A percentile compares a stretch with the other conserved stretches of the same genome.
Evolutionary conservation across 1,140 invertebrate genomes (phyloP).

Genomic region (Drosophila lacteicornis): DNA sequence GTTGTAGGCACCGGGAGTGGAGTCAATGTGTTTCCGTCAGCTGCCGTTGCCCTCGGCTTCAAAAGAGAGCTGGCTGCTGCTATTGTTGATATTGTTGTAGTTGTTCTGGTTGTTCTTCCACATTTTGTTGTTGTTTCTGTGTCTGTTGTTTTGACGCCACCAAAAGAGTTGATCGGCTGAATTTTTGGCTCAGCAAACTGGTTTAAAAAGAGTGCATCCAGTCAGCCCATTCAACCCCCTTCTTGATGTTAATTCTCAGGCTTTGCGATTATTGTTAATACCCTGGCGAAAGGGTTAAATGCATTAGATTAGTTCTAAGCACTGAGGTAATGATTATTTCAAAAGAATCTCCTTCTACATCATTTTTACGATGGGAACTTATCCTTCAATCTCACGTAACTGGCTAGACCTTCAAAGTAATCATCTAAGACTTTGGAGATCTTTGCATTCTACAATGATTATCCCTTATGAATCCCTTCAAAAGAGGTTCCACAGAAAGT

Average conservation of each 20-base stretch:
- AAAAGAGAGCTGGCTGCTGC: constrained; percentile 4
- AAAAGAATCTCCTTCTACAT: neutral
- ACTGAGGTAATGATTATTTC: neutral
- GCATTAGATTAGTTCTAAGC: neutral
- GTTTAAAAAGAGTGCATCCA: constrained; percentile 28
- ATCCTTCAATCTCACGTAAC: too few relatives aligned
- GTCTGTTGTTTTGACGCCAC: constrained; percentile 40
- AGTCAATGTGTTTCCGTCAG: constrained; percentile 78
- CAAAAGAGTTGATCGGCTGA: constrained; percentile 26
- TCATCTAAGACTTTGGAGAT: neutral
- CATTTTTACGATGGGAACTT: too few relatives aligned
- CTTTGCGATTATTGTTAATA: neutral
- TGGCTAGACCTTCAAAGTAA: too few relatives aligned
- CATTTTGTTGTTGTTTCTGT: constrained; percentile 12
- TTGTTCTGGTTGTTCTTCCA: constrained; percentile 12
- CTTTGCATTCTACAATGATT: neutral
- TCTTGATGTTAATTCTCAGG: constrained; percentile 3
- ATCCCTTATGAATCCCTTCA: neutral
- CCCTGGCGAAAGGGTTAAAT: neutral
- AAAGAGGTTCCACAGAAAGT: neutral
- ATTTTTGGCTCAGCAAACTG: constrained; percentile 44
- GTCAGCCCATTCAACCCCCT: constrained; percentile 7
- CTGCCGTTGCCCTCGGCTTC: constrained; percentile 53
- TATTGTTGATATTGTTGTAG: constrained; percentile 24
- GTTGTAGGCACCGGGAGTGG: constrained; percentile 4